These are phyloP conservation scores for Lophotriccus pileatus DNA, from an alignment of 2,797 vertebrate genomes.

Conservation along the genomic window DNA sequence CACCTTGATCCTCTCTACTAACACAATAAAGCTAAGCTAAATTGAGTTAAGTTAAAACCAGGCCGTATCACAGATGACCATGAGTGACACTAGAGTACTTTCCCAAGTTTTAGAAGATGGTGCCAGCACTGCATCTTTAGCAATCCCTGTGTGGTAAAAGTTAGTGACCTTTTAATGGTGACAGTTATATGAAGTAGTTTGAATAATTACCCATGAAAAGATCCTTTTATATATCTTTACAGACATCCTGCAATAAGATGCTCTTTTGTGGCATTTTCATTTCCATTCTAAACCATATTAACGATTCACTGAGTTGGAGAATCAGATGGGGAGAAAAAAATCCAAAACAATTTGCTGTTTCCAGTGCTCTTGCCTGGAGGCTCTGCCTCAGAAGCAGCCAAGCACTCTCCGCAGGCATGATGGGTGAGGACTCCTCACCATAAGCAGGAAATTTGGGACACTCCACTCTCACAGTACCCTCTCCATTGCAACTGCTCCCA, in stretches of 20 bases:
- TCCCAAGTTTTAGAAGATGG: not conserved
- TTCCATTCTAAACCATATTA: conserved; percentile 60
- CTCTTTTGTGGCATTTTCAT: conserved; percentile 71
- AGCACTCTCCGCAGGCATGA: not conserved
- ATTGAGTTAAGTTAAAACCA: not conserved
- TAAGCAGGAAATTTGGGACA: not conserved
- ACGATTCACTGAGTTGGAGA: conserved; percentile 47
- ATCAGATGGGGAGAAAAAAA: not conserved
- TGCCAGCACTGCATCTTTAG: not conserved
- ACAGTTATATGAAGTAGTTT: conserved; percentile 63
- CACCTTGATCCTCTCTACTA: not conserved
- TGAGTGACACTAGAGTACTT: not conserved
- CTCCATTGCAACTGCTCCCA: not conserved
- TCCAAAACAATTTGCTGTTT: conserved; percentile 12
- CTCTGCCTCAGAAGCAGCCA: not conserved
- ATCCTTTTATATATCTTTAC: conserved; percentile 64
- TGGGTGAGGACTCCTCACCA: not conserved
- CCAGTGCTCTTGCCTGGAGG: not conserved
- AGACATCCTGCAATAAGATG: conserved; percentile 55
- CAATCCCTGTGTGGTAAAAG: conserved; percentile 20
- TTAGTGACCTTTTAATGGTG: conserved; percentile 70
- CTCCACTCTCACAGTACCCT: not conserved
- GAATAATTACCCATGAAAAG: conserved; percentile 66
- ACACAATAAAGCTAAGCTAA: not conserved
- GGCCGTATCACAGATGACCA: not conserved